Conservation (phyloP, 2,113 vertebrate species). For the Collichthys lucidus region DNA sequence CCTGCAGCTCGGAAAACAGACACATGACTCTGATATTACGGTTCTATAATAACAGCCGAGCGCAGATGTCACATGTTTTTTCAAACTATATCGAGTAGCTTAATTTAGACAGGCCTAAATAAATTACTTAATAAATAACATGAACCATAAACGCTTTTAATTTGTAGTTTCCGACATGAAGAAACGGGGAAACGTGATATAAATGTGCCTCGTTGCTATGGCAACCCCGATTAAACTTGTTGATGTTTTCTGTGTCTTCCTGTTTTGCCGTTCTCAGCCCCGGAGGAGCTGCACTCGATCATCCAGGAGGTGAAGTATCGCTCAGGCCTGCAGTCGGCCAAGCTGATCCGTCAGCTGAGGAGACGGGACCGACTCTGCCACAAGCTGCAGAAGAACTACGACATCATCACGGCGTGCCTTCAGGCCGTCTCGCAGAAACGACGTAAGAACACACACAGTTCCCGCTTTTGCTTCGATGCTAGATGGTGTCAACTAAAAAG, state of each 20-base stretch:
- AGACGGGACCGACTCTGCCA: slow-evolving; percentile 90
- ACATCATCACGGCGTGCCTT: slow-evolving; percentile 94
- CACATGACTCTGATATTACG: slow-evolving; percentile 19
- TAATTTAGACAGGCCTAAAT: not conserved
- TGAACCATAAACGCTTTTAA: too few relatives aligned
- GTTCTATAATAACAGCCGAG: not conserved
- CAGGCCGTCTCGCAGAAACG: slow-evolving; percentile 96
- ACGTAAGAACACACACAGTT: slow-evolving; percentile 83
- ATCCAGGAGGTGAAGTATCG: slow-evolving; percentile 91
- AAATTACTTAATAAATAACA: too few relatives aligned
- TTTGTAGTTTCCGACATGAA: not conserved
- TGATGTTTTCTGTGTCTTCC: not conserved
- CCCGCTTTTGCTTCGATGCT: not conserved
- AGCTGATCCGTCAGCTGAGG: slow-evolving; percentile 92
- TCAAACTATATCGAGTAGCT: not conserved
- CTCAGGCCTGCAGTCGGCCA: slow-evolving; percentile 90
- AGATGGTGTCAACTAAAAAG: too few relatives aligned
- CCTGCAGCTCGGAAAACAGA: slow-evolving; percentile 54
- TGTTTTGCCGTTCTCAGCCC: slow-evolving; percentile 78
- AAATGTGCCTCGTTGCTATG: not conserved
- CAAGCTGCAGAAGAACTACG: slow-evolving; percentile 93
- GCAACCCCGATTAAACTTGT: not conserved
- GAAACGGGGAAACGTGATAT: not conserved
- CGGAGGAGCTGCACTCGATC: slow-evolving; percentile 86
- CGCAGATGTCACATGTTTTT: not conserved